phyloP scores from a whole-genome alignment of 2,113 vertebrate genomes.

The Neodontobutis hainanensis region DNA sequence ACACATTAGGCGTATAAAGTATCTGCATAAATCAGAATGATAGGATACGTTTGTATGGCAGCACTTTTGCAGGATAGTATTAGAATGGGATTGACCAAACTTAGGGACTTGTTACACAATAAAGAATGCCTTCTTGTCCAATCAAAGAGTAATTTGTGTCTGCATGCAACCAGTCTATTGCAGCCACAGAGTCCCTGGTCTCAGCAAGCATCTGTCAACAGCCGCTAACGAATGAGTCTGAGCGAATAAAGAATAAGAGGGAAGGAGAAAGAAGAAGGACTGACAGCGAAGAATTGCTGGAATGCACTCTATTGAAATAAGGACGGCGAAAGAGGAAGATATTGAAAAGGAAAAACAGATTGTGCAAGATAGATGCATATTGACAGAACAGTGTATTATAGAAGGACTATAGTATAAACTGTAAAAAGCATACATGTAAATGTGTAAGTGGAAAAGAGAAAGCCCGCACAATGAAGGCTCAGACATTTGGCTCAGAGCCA shows the following conservation, averaged over 20 bases:
- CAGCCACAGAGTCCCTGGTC: conserved; percentile 33
- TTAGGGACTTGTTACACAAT: neutral
- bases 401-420: neutral
- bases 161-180: conserved; percentile 5
- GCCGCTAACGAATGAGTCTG: conserved; percentile 39
- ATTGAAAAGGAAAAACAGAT: conserved; percentile 2
- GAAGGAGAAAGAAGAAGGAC: conserved; percentile 40
- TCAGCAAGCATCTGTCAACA: conserved; percentile 57
- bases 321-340: conserved; percentile 14
- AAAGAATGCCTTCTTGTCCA: neutral
- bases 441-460: neutral
- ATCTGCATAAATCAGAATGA: too few relatives aligned
- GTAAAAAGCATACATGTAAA: neutral
- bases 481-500: conserved; percentile 35
- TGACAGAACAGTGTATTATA: neutral
- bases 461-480: conserved; percentile 1
- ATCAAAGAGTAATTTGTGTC: neutral
- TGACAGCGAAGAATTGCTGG: conserved; percentile 68
- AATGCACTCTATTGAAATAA: conserved; percentile 55
- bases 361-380: conserved; percentile 17
- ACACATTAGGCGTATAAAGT: too few relatives aligned
- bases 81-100: neutral
- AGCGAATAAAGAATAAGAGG: conserved; percentile 24
- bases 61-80: neutral
- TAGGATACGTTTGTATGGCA: neutral